phyloP scores from a whole-genome alignment of 2,888 invertebrate species.

The Ophioninae sp. region DNA sequence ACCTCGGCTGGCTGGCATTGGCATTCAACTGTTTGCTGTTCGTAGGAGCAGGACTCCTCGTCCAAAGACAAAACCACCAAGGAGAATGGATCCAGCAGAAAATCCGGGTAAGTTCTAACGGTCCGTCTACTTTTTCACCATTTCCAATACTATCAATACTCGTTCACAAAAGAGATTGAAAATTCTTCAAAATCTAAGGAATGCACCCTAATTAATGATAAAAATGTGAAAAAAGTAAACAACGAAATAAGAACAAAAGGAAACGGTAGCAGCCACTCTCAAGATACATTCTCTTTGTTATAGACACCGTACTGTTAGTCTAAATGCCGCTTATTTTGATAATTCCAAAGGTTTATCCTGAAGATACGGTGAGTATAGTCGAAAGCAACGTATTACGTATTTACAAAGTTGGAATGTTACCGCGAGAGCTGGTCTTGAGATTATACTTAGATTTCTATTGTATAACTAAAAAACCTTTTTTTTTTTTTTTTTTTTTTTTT shows the following conservation, averaged over 20 bases:
- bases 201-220: neutral
- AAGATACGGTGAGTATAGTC: constrained; percentile 77
- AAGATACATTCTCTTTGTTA: constrained; percentile 81
- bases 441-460: neutral
- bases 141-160: neutral
- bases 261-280: constrained; percentile 72
- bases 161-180: neutral
- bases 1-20: constrained; percentile 79
- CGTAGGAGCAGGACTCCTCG: constrained; percentile 79
- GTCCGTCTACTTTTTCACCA: neutral
- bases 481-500: constrained; percentile 3
- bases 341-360: constrained; percentile 80
- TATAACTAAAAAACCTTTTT: neutral
- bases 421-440: constrained; percentile 51
- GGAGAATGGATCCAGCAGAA: constrained; percentile 84
- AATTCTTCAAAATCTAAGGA: neutral
- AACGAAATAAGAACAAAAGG: constrained; percentile 29
- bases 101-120: constrained; percentile 82
- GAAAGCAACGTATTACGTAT: constrained; percentile 57
- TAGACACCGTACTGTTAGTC: constrained; percentile 80
- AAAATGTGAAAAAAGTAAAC: constrained; percentile 16
- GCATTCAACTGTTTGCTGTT: constrained; percentile 81
- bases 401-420: constrained; percentile 61
- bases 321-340: constrained; percentile 80
- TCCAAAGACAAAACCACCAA: constrained; percentile 81